Evolutionary conservation across 2,113 vertebrate species (phyloP).

Genomic region (Cariama cristata): DNA sequence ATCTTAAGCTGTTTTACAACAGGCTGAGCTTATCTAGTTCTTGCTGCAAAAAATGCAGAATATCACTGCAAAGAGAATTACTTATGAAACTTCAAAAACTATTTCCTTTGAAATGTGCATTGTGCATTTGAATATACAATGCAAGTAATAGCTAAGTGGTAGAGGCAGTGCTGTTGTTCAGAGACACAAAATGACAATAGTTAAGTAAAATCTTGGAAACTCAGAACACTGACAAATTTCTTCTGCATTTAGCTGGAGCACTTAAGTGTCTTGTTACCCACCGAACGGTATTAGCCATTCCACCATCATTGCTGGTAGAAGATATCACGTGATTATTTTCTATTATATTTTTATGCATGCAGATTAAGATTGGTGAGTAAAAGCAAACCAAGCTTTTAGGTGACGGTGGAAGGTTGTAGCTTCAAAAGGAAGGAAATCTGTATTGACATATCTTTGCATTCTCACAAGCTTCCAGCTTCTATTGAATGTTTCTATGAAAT

Average conservation of each 20-base stretch:
- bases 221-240: neutral
- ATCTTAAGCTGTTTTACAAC: neutral
- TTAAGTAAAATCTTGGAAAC: neutral
- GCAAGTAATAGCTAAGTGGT: neutral
- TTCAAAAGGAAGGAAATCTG: neutral
- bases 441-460: neutral
- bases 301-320: neutral
- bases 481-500: neutral
- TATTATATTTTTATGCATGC: accelerated
- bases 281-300: neutral
- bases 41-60: neutral
- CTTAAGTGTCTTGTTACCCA: neutral
- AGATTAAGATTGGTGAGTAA: neutral
- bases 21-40: neutral
- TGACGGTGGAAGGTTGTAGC: neutral
- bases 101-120: neutral
- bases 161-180: neutral
- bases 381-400: neutral
- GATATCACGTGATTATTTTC: neutral
- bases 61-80: neutral
- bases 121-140: neutral
- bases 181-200: neutral
- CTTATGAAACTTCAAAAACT: neutral
- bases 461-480: neutral
- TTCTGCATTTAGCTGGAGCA: neutral